Percentiles rank a stretch among this genome's conserved stretches.
These are phyloP conservation scores for Cheilosia soror DNA, from an alignment of 2,888 invertebrate genomes.

Conservation along the genomic window DNA sequence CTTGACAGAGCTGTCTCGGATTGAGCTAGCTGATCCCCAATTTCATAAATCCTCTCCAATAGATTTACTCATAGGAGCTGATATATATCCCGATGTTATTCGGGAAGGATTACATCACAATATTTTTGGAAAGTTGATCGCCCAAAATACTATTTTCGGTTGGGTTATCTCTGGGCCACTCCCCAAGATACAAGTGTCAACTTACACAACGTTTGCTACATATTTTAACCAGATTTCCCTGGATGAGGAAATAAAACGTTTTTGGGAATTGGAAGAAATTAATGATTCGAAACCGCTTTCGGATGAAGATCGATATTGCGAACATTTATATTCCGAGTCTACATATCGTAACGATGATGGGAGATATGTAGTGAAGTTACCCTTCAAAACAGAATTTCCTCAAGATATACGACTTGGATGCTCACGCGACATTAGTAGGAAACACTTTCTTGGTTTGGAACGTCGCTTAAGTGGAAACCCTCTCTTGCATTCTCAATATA, in stretches of 20 bases:
- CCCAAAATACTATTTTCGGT: slow-evolving; percentile 18
- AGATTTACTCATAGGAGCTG: slow-evolving; percentile 22
- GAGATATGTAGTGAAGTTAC: slow-evolving; percentile 22
- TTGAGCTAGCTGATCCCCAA: slow-evolving; percentile 21
- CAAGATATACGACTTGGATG: not conserved
- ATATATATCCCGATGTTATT: slow-evolving; percentile 10
- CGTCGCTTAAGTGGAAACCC: not conserved
- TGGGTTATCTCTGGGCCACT: slow-evolving; percentile 24
- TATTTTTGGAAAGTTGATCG: slow-evolving; percentile 9
- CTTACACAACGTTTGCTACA: not conserved
- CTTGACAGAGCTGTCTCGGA: not conserved
- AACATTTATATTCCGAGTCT: slow-evolving; percentile 4
- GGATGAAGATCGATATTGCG: slow-evolving; percentile 20
- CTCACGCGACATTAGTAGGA: not conserved
- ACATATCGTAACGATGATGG: slow-evolving; percentile 8
- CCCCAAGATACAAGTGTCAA: not conserved
- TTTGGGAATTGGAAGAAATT: slow-evolving; percentile 29
- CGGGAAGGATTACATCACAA: not conserved
- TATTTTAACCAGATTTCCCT: slow-evolving; percentile 15
- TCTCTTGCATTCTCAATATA: slow-evolving; percentile 1
- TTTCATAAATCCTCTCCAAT: slow-evolving; percentile 1
- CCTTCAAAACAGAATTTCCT: slow-evolving; percentile 12
- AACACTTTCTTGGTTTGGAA: slow-evolving; percentile 8
- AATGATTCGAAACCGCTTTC: not conserved
- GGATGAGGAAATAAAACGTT: slow-evolving; percentile 19